Evolutionary conservation across 2,113 vertebrate genomes (phyloP).

Genomic region (Rhea pennata): DNA sequence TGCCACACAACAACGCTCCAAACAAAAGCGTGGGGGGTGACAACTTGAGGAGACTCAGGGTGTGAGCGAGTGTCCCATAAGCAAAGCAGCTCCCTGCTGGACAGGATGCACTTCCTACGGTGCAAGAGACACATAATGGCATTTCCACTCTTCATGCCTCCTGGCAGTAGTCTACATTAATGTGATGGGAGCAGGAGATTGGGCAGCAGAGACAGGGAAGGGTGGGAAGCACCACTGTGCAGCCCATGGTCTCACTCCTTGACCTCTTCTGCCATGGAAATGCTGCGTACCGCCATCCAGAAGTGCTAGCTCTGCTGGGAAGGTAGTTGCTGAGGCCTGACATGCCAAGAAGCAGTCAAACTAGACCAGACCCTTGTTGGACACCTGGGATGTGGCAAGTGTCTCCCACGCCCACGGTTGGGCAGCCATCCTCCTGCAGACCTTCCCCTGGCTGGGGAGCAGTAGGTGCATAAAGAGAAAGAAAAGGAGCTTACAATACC

Average conservation of each 20-base stretch:
- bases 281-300: accelerated
- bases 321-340: neutral
- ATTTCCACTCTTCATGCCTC: neutral
- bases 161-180: neutral
- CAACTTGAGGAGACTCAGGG: neutral
- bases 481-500: constrained; percentile 68
- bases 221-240: neutral
- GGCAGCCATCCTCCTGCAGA: neutral
- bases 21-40: neutral
- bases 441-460: neutral
- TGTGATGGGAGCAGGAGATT: neutral
- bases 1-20: neutral
- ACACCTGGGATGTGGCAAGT: neutral
- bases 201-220: neutral
- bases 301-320: neutral
- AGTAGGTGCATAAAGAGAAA: constrained; percentile 5
- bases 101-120: neutral
- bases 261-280: neutral
- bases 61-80: neutral
- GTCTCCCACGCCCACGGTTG: neutral
- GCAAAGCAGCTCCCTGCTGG: neutral
- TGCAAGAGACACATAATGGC: neutral
- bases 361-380: neutral
- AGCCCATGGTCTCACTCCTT: neutral
- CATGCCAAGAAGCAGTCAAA: accelerated